Base-by-base conservation (phyloP, 2,797 vertebrate genomes). In the Nannoperca australis region DNA sequence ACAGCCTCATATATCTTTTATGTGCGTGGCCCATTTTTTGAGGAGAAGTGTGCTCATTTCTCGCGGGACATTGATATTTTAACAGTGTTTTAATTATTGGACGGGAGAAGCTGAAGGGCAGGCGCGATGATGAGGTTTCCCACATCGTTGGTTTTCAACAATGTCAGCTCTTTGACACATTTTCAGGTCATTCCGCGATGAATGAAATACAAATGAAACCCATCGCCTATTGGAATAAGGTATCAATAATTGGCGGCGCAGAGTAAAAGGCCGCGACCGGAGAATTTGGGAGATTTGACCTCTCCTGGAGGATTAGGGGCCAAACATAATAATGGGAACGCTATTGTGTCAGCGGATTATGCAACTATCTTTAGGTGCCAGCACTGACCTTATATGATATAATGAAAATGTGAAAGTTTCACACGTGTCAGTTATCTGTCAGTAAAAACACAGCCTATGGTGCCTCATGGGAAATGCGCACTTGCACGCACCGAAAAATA, bases 31-130 rank as follows among this genome's bases (percentile, higher is more conserved):
- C 85, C 85, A 81, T 87, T 90, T 90, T 88, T 89, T 87, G 42
- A 81, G 74, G 45, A 73, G 86, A 77, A 76, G 85, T 78, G 82
- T 45, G 83, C 87, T 91, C 86, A 76, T 91, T 91, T 83, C 89
- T 91, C 82, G 45, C 83, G 78, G 91, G 92, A 92, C 92, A 94
- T 92, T 93, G 93, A 94, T 94, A 93, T 94, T 94, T 93, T 76
- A 88, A 90, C 88, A 85, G 87, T 89, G 87, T 93, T 93, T 94
- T 94, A 94, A 93, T 94, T 94, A 93, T 90, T 89, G 86, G 82
- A 58, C 68, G 51, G 53, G 85, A 85, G 84, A 78, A 73, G 85
- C 82, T 51, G 70, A 65, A 38, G 68, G 78, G 76, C 66, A 69
- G 69, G 49, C 9, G 75, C 86, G 12, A 50, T 91, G 91, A 94